A percentile compares a stretch with the other conserved stretches of the same genome.
Evolutionary conservation across 2,797 vertebrate genomes (phyloP).

Genomic region (Sparus aurata): DNA sequence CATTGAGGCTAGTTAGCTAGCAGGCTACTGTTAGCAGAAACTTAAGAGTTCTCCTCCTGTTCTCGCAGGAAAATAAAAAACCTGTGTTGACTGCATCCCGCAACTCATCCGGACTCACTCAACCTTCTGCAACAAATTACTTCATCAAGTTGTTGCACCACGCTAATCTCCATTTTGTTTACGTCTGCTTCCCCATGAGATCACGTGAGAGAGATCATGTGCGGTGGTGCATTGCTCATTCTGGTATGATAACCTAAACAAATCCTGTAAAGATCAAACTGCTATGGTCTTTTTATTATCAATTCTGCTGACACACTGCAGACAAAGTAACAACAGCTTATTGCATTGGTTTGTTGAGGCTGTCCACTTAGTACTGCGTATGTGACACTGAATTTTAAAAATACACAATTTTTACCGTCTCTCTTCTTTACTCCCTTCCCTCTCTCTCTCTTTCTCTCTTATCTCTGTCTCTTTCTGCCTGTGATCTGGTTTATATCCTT

Average conservation of each 20-base stretch:
- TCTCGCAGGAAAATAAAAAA: too few species aligned
- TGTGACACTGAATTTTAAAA: slow-evolving; percentile 8
- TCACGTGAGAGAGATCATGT: too few species aligned
- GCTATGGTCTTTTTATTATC: slow-evolving; percentile 10
- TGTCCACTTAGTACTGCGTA: background rate
- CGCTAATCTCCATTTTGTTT: too few species aligned
- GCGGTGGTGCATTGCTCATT: too few species aligned
- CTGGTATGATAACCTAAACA: background rate
- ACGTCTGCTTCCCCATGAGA: too few species aligned
- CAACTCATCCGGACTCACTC: too few species aligned
- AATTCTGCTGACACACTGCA: slow-evolving; percentile 17
- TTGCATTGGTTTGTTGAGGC: slow-evolving; percentile 10
- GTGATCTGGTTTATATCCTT: slow-evolving; percentile 33
- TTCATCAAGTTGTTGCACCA: too few species aligned
- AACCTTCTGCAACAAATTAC: too few species aligned
- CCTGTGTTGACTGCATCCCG: too few species aligned
- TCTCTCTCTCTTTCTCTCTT: background rate
- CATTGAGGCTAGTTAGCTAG: too few species aligned
- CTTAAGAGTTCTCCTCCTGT: too few species aligned
- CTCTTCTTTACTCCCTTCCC: background rate
- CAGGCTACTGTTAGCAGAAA: too few species aligned
- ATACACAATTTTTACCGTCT: background rate
- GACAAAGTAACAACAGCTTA: slow-evolving; percentile 15
- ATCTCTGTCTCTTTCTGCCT: slow-evolving; percentile 5
- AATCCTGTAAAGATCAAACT: slow-evolving; percentile 18